These are phyloP conservation scores for Echeneis naucrates DNA, from an alignment of 2,797 vertebrate species.

Conservation along the genomic window DNA sequence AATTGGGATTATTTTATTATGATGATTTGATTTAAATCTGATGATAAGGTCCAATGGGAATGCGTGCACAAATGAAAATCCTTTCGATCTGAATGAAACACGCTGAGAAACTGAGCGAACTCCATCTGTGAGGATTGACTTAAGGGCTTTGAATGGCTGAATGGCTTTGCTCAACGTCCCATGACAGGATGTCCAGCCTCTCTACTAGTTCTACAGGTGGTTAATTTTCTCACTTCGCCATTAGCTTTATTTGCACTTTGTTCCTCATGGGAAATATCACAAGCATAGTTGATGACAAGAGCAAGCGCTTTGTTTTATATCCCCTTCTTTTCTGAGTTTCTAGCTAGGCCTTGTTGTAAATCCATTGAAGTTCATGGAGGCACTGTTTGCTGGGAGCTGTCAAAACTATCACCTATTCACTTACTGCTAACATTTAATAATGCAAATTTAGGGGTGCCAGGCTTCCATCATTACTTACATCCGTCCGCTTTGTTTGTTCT, in stretches of 20 bases:
- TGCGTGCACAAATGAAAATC: slow-evolving; percentile 2
- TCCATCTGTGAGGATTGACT: slow-evolving; percentile 51
- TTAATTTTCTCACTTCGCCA: slow-evolving; percentile 44
- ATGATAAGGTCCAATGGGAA: slow-evolving; percentile 34
- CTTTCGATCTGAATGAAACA: slow-evolving; percentile 6
- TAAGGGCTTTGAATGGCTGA: slow-evolving; percentile 37
- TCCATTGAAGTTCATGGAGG: slow-evolving; percentile 66
- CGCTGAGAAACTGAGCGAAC: slow-evolving; percentile 5
- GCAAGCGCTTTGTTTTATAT: slow-evolving; percentile 40
- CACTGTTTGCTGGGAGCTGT: slow-evolving; percentile 67
- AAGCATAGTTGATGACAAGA: slow-evolving; percentile 69
- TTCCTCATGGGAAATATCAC: slow-evolving; percentile 72
- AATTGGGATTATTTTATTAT: slow-evolving; percentile 28
- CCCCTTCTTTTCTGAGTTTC: slow-evolving; percentile 28
- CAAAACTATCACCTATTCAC: too few relatives aligned
- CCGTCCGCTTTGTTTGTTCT: too few relatives aligned
- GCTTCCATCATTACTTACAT: too few relatives aligned
- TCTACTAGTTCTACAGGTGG: slow-evolving; percentile 38
- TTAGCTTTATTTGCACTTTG: slow-evolving; percentile 66
- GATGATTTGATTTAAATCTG: slow-evolving; percentile 33
- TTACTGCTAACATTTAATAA: too few relatives aligned
- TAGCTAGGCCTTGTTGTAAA: slow-evolving; percentile 72
- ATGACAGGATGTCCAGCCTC: slow-evolving; percentile 1
- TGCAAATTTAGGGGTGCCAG: too few relatives aligned
- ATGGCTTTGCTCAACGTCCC: slow-evolving; percentile 42